Conservation (phyloP, 35 echinoderm and acorn worm genomes). For the Heliocidaris erythrogramma region DNA sequence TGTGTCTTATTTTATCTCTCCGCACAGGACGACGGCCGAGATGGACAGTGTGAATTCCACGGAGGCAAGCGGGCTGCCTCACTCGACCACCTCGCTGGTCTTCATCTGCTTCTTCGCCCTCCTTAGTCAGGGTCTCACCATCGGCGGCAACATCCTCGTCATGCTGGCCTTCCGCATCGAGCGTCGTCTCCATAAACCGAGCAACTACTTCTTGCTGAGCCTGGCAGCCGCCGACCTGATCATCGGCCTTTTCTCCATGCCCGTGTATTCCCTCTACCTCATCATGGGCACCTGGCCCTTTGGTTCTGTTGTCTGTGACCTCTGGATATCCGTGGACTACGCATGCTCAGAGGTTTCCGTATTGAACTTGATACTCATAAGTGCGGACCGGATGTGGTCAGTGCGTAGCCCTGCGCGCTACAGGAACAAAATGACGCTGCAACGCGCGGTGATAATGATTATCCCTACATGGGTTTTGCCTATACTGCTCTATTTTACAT, state of each 20-base stretch:
- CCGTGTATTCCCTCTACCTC: slow-evolving; percentile 92
- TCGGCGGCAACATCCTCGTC: slow-evolving; percentile 94
- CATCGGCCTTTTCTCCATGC: slow-evolving; percentile 97
- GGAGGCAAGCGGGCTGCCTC: slow-evolving; percentile 43
- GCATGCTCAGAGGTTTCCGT: slow-evolving; percentile 93
- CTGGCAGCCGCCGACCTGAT: slow-evolving; percentile 95
- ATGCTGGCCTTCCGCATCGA: slow-evolving; percentile 91
- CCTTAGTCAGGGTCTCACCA: slow-evolving; percentile 82
- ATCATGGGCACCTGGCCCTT: slow-evolving; percentile 89
- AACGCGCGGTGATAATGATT: slow-evolving; percentile 90
- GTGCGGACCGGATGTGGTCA: slow-evolving; percentile 94
- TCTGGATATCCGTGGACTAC: slow-evolving; percentile 98
- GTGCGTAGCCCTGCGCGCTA: slow-evolving; percentile 90
- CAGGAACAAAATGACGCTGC: slow-evolving; percentile 97
- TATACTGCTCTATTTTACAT: slow-evolving; percentile 83
- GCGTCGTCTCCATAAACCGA: slow-evolving; percentile 90
- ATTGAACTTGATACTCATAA: slow-evolving; percentile 95
- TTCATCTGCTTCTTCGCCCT: slow-evolving; percentile 88
- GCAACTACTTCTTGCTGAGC: slow-evolving; percentile 98
- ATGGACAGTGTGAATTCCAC: slow-evolving; percentile 30
- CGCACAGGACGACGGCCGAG: not conserved
- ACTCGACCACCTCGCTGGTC: slow-evolving; percentile 59
- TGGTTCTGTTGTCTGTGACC: slow-evolving; percentile 86
- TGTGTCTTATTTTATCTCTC: not conserved
- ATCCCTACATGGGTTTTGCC: slow-evolving; percentile 96